phyloP scores from a whole-genome alignment of 92 coral and sea anemone species.

The Parazoanthus darwini region DNA sequence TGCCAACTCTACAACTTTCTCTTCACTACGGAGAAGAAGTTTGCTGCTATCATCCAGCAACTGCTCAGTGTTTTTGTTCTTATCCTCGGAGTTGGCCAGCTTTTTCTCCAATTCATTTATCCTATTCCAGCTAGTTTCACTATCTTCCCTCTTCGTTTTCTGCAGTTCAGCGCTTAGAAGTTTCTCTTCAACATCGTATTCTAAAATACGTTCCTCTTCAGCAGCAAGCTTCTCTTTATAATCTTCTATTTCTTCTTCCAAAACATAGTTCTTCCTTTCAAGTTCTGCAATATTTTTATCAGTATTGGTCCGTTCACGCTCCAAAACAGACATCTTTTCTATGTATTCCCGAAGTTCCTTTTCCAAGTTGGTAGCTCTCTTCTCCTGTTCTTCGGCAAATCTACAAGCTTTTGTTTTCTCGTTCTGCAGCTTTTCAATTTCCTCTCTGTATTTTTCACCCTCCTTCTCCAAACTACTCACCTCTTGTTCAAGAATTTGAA shows the following conservation, averaged over 20 bases:
- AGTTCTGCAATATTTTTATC: conserved; percentile 42
- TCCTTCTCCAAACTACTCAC: conserved; percentile 30
- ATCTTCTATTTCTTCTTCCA: conserved; percentile 62
- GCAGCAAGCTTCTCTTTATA: conserved; percentile 53
- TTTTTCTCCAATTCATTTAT: conserved; percentile 56
- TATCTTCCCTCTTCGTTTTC: conserved; percentile 54
- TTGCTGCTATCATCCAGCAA: conserved; percentile 44
- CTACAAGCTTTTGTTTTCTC: conserved; percentile 19
- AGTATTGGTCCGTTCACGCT: conserved; percentile 20
- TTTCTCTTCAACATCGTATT: conserved; percentile 74
- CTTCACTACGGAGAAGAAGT: conserved; percentile 67
- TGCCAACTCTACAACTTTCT: conserved; percentile 81
- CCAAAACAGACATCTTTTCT: conserved; percentile 33
- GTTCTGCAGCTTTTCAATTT: conserved; percentile 3
- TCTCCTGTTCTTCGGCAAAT: conserved; percentile 22
- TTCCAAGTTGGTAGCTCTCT: conserved; percentile 29
- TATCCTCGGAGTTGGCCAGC: conserved; percentile 53
- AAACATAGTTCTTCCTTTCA: conserved; percentile 51
- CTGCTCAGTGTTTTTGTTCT: conserved; percentile 54
- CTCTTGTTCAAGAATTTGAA: conserved; percentile 2
- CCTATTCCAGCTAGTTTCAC: conserved; percentile 34
- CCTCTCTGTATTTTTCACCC: conserved; percentile 28
- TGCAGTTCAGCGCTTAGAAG: conserved; percentile 70
- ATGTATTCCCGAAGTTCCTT: conserved; percentile 37
- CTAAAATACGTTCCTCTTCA: conserved; percentile 63